Base-by-base conservation (phyloP, 2,113 vertebrate species). In the Podarcis cretensis region DNA sequence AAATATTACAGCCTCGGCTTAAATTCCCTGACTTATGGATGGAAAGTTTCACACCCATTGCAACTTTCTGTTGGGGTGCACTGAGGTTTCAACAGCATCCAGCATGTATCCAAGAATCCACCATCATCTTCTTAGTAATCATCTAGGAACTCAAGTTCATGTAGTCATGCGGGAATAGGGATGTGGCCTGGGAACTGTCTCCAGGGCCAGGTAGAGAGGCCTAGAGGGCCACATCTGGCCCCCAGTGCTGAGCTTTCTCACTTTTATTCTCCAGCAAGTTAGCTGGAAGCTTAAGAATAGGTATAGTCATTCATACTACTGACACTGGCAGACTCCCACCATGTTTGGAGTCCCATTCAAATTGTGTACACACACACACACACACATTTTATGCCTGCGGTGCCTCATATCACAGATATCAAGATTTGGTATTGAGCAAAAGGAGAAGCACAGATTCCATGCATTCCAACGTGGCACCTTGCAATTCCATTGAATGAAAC, bases 401-500 rank as follows among this genome's bases (percentile, higher is more conserved):
- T 43, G 82, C 57, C 14, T 71, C 71, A 48, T 68, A 2, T 8
- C 30, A 23, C 13, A 10, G 75, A 89, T 63, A 25, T 63, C n/a
- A 13, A 57, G 37, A 20, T 35, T 4, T 63, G 59, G 63, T 35
- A 12, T 7, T 9, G 21, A 14, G 0, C 1, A 40, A 35, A 83
- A 81, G 9, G 20, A 2, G 1, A 5, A 65, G 73, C 63, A 27
- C 3, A 65, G 13, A 27, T 63, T 63, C 9, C 13, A 12, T 10
- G 25, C 21, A 57, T 23, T 16, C 59, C 54, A 10, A 2, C 5
- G 13, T 27, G 23, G 21, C 3, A 27, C 21, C 2, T 32, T 30
- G n/a, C 4, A 59, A n/a, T 27, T 8, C 0, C 6, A 40, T 21
- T 23, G 8, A 0, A 13, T 0, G 0, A 5, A 37, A 23, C 4